These are phyloP conservation scores for Myotis myotis DNA, from an alignment of 2,797 vertebrate species.

Conservation along the genomic window DNA sequence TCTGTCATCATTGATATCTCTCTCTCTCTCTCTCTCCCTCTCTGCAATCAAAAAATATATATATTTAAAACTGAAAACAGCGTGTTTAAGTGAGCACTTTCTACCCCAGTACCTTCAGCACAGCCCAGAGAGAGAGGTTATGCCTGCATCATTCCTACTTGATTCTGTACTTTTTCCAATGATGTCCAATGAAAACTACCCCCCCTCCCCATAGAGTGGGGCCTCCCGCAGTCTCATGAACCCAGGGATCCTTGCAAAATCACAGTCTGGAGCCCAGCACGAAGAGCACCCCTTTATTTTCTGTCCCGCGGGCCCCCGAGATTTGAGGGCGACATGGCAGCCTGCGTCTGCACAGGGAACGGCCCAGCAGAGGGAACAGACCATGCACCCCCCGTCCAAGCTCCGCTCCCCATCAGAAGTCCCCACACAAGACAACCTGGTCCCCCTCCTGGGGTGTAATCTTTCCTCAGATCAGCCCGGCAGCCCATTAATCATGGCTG, in stretches of 20 bases:
- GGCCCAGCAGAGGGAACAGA: background rate
- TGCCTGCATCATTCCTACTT: accelerated
- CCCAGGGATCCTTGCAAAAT: background rate
- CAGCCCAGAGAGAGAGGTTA: background rate
- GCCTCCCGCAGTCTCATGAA: accelerated
- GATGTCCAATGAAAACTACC: background rate
- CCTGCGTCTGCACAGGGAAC: accelerated
- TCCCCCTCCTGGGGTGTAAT: constrained; percentile 60
- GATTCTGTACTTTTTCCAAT: background rate
- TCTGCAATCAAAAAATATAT: no score
- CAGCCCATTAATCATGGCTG: constrained; percentile 76
- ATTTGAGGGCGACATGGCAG: accelerated
- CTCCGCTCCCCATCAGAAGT: background rate
- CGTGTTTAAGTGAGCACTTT: background rate
- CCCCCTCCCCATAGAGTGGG: background rate
- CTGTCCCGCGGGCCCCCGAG: background rate
- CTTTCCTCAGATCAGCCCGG: constrained; percentile 56
- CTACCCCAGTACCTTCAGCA: background rate
- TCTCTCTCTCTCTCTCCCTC: no score
- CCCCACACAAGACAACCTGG: background rate
- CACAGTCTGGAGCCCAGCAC: background rate
- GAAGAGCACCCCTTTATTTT: background rate
- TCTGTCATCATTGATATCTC: no score
- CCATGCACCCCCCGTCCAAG: background rate
- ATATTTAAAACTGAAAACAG: background rate